These are phyloP conservation scores for Platerodrilus igneus DNA, from an alignment of 2,888 invertebrate genomes.

Conservation along the genomic window DNA sequence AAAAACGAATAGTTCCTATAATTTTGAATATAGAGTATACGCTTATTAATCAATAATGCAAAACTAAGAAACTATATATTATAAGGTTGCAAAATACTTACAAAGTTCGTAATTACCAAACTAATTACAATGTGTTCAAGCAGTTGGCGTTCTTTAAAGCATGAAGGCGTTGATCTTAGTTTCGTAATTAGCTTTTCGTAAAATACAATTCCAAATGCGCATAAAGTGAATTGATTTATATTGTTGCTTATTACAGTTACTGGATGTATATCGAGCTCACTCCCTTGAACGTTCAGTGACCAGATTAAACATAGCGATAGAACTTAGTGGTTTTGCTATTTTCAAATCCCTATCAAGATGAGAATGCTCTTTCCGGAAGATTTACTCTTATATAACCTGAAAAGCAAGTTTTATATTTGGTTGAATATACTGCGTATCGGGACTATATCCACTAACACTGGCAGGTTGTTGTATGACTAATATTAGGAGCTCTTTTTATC, in stretches of 20 bases:
- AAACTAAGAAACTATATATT: no score
- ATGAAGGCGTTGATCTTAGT: slow-evolving; percentile 7
- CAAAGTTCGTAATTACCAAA: no score
- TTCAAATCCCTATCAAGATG: neutral
- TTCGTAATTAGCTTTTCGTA: slow-evolving; percentile 41
- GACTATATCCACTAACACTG: neutral
- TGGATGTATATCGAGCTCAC: slow-evolving; percentile 13
- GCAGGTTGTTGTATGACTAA: neutral
- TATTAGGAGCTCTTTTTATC: slow-evolving; percentile 1
- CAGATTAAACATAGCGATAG: slow-evolving; percentile 18
- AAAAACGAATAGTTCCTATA: no score
- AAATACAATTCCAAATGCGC: slow-evolving; percentile 41
- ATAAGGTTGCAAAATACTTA: no score
- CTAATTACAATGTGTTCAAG: slow-evolving; percentile 10
- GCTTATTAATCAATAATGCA: no score
- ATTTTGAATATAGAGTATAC: no score
- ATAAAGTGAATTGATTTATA: slow-evolving; percentile 40
- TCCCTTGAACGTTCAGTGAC: slow-evolving; percentile 9
- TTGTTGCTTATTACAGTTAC: slow-evolving; percentile 28
- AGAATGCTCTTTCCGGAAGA: neutral
- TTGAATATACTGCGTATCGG: neutral
- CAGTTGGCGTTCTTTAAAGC: slow-evolving; percentile 6
- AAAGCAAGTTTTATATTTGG: neutral
- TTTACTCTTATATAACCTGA: neutral
- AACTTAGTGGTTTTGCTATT: slow-evolving; percentile 5